Evolutionary conservation across 2,797 vertebrate species (phyloP).

Genomic region (Rhabdomys pumilio): DNA sequence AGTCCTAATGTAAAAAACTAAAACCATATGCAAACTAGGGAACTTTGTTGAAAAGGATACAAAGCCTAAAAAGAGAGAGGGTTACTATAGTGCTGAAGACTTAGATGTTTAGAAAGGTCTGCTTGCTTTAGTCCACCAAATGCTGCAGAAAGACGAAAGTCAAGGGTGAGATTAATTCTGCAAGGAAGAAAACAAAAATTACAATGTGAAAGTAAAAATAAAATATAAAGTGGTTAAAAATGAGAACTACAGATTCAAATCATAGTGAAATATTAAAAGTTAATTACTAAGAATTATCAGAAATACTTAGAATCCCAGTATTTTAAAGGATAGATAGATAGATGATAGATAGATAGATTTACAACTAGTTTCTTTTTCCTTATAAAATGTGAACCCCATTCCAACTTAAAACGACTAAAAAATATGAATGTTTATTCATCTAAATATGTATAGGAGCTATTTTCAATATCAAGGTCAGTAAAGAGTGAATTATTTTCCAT

Average conservation of each 20-base stretch:
- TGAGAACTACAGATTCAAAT: background rate
- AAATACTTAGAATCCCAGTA: background rate
- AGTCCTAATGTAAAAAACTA: conserved; percentile 57
- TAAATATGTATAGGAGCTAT: background rate
- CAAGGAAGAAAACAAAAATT: conserved; percentile 47
- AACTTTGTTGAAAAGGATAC: conserved; percentile 5
- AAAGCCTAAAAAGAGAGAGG: background rate
- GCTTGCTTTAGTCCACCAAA: background rate
- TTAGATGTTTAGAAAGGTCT: conserved; percentile 11
- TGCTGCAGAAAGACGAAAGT: conserved; percentile 1
- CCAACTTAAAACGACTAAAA: background rate
- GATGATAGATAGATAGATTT: background rate
- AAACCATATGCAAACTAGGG: conserved; percentile 62
- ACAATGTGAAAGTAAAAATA: background rate
- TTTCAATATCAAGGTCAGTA: conserved; percentile 34
- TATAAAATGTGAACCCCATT: background rate
- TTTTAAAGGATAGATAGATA: background rate
- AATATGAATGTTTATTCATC: background rate
- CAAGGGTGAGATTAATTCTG: conserved; percentile 11
- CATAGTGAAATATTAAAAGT: background rate
- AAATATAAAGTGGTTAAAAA: background rate
- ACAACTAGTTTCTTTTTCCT: background rate
- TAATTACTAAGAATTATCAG: background rate
- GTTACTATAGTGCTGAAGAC: background rate
- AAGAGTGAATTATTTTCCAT: conserved; percentile 48